phyloP scores from a whole-genome alignment of 1,140 invertebrate genomes.

The Periplaneta americana region DNA sequence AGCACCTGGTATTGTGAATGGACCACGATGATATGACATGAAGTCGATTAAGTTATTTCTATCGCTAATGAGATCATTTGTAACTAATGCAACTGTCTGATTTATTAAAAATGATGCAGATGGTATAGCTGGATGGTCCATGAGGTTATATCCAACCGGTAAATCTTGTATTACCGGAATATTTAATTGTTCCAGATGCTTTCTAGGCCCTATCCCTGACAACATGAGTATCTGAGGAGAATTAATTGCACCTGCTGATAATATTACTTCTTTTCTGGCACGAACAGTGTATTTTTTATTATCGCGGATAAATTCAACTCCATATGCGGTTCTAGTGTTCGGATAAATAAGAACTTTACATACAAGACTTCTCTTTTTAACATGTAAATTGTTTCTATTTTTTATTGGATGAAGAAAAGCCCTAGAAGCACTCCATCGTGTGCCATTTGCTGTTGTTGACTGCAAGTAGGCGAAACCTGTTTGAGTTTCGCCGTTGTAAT shows the following conservation, averaged over 20 bases:
- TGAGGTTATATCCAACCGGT: conserved; percentile 50
- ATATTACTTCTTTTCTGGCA: conserved; percentile 13
- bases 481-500: conserved; percentile 71
- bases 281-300: background rate
- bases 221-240: conserved; percentile 15
- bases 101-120: conserved; percentile 27
- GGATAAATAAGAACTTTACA: conserved; percentile 68
- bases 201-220: conserved; percentile 11
- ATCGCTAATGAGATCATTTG: conserved; percentile 19
- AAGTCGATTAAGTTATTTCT: conserved; percentile 38
- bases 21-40: conserved; percentile 35
- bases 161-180: conserved; percentile 39
- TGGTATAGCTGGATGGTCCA: conserved; percentile 37
- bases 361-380: conserved; percentile 57
- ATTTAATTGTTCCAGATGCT: conserved; percentile 1
- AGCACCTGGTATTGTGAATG: conserved; percentile 36
- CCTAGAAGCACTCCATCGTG: conserved; percentile 65
- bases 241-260: conserved; percentile 8
- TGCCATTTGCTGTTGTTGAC: conserved; percentile 60
- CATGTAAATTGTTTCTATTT: conserved; percentile 54
- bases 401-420: conserved; percentile 64
- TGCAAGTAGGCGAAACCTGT: conserved; percentile 52
- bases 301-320: conserved; percentile 51
- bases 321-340: conserved; percentile 52
- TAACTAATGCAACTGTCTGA: conserved; percentile 31